These are phyloP conservation scores for Epinephelus lanceolatus DNA, from an alignment of 2,113 vertebrate genomes.

Conservation along the genomic window DNA sequence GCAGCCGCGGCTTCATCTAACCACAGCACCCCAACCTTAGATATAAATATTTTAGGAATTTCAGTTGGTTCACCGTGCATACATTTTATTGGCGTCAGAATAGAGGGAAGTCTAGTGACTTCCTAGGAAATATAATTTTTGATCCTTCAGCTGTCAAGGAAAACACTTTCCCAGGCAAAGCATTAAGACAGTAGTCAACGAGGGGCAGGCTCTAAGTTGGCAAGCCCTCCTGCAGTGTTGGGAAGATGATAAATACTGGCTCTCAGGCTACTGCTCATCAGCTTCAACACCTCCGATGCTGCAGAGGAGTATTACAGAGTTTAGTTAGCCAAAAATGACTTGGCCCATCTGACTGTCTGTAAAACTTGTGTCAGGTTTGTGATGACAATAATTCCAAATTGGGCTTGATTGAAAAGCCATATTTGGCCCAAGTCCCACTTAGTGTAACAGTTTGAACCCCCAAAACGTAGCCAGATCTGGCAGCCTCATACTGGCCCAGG, in stretches of 20 bases:
- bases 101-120: background rate
- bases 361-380: slow-evolving; percentile 4
- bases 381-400: background rate
- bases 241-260: background rate
- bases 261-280: background rate
- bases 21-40: background rate
- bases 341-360: background rate
- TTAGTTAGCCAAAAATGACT: background rate
- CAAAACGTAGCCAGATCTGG: background rate
- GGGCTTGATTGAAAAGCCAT: background rate
- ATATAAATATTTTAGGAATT: slow-evolving; percentile 32
- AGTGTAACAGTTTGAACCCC: background rate
- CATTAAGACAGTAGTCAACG: background rate
- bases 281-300: background rate
- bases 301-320: background rate
- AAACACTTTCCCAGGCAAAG: background rate
- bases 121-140: background rate
- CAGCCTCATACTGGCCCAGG: background rate
- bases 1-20: slow-evolving; percentile 21
- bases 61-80: background rate
- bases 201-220: background rate
- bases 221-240: background rate
- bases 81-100: background rate
- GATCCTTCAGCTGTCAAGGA: background rate
- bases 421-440: background rate